These are phyloP conservation scores for Sphaeramia orbicularis DNA, from an alignment of 2,797 vertebrate species.

Conservation along the genomic window DNA sequence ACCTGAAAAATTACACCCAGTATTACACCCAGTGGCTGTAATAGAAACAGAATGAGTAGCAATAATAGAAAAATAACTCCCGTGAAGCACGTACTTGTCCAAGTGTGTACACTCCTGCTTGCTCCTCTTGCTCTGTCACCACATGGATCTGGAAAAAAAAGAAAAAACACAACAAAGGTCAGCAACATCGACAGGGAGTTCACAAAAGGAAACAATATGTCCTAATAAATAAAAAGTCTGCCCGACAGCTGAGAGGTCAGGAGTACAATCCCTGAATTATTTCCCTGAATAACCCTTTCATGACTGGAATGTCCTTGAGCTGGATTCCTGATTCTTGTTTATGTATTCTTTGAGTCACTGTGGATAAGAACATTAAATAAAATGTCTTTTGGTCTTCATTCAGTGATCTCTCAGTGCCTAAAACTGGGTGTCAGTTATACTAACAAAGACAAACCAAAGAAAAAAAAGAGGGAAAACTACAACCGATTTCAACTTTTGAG, in stretches of 20 bases:
- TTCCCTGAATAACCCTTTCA: not conserved
- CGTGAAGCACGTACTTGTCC: constrained; percentile 68
- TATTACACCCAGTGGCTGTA: accelerated
- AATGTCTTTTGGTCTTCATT: too few species aligned
- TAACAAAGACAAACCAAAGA: too few species aligned
- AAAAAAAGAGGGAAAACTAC: too few species aligned
- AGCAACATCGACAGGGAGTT: not conserved
- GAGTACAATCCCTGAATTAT: not conserved
- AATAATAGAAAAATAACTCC: not conserved
- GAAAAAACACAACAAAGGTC: not conserved
- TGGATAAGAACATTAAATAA: not conserved
- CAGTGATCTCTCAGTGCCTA: too few species aligned
- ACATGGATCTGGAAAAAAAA: constrained; percentile 79
- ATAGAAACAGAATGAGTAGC: not conserved
- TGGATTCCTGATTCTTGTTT: not conserved
- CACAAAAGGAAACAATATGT: not conserved
- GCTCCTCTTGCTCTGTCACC: constrained; percentile 79
- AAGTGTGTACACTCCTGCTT: constrained; percentile 71
- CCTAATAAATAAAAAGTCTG: not conserved
- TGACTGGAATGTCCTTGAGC: too few species aligned
- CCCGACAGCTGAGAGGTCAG: constrained; percentile 2
- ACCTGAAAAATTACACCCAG: constrained; percentile 81
- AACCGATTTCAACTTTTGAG: too few species aligned
- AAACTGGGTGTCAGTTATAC: too few species aligned
- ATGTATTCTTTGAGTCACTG: not conserved